Base-by-base conservation (phyloP, 2,888 invertebrate species). In the Meghimatium bilineatum region DNA sequence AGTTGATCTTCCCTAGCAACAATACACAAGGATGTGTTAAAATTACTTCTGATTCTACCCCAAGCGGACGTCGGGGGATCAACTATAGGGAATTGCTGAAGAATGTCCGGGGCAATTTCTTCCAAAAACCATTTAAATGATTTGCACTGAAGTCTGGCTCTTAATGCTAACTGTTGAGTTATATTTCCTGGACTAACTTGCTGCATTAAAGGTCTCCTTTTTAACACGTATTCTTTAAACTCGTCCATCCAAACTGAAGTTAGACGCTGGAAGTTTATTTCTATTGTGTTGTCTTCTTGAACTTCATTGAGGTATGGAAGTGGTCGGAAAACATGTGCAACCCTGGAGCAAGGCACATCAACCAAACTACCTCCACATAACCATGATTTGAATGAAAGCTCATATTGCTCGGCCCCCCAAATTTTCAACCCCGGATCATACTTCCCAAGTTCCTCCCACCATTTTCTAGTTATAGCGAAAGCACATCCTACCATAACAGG, bases 401-500 rank as follows among this genome's bases (percentile, higher is more conserved):
- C 99, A 87, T 94, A 81, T 23, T 99, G 99, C 94, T 99, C 98
- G 69, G 98, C 98, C 86, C 99, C 99, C 99, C 99, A 99, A 91
- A 99, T 99, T 93, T 99, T 99, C 93, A 99, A 99, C 29, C 98
- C 99, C 78, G 97, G 97, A 94, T 99, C 99, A 94, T 99, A 99
- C 67, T 97, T 97, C 82, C 99, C 99, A 66, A 99, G 95, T 88
- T 95, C 95, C 94, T 98, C 97, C 94, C 99, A 99, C 94, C 98
- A 99, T 85, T 94, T 94, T 91, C 96, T 96, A 94, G 98, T 97
- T 88, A 99, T 99, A 85, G 98, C 96, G 94, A 99, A 99, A 10
- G 99, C 95, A 10, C 99, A 99, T 82, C 99, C 99, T 72, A 99
- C 69, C 76, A 87, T 79, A 12, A 79, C 76, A 0, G 86, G 86